Conservation (phyloP, 1,140 invertebrate genomes). For the Bombus difficillimus region DNA sequence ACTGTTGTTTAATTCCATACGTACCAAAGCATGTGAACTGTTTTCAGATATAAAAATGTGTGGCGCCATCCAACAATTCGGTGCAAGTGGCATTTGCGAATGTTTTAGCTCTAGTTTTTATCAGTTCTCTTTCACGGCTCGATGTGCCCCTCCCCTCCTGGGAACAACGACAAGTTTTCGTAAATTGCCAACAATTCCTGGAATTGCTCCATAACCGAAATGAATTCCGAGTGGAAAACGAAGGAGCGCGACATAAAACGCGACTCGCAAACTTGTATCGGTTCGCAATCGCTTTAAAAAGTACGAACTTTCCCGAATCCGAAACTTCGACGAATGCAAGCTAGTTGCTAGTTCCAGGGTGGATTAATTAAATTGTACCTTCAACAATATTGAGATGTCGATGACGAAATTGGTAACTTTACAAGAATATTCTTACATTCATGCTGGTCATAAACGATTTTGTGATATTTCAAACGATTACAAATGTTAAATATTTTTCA, state of each 20-base stretch:
- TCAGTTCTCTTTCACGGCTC: slow-evolving; percentile 26
- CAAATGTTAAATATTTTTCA: too few relatives aligned
- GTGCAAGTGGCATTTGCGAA: slow-evolving; percentile 44
- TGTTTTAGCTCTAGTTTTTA: slow-evolving; percentile 58
- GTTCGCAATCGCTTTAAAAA: slow-evolving; percentile 28
- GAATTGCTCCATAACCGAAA: slow-evolving; percentile 71
- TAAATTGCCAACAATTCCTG: slow-evolving; percentile 67
- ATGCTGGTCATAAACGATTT: too few relatives aligned
- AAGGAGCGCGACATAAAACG: slow-evolving; percentile 50
- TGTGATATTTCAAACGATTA: too few relatives aligned
- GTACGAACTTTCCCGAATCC: background rate
- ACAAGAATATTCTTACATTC: too few relatives aligned
- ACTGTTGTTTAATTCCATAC: background rate
- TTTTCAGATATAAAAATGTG: slow-evolving; percentile 52
- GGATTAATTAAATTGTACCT: background rate
- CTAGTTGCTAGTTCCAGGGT: background rate
- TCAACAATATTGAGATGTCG: too few relatives aligned
- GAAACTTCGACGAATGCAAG: background rate
- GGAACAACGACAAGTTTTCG: slow-evolving; percentile 57
- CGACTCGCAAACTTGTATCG: slow-evolving; percentile 64
- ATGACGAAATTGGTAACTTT: background rate
- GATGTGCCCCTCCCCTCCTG: background rate
- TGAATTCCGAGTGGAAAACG: slow-evolving; percentile 58
- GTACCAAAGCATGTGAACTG: too few relatives aligned
- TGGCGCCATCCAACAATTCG: slow-evolving; percentile 51